Evolutionary conservation across 92 coral and sea anemone species (phyloP).

Genomic region (Desmophyllum pertusum): DNA sequence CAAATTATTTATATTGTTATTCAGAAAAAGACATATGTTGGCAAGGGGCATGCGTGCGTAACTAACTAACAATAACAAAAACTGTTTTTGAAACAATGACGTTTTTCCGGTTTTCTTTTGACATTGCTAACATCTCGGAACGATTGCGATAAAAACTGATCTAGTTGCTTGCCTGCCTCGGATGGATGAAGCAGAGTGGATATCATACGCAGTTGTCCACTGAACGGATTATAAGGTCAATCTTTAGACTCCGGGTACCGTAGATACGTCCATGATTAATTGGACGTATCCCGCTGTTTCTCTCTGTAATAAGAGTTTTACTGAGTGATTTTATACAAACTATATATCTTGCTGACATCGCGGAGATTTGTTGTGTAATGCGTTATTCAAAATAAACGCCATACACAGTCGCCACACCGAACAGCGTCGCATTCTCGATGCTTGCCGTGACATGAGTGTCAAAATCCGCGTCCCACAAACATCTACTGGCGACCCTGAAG

Average conservation of each 20-base stretch:
- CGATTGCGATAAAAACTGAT: not conserved
- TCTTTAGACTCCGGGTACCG: not conserved
- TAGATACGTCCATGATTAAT: not conserved
- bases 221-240: no score
- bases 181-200: no score
- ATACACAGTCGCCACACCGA: constrained; percentile 86
- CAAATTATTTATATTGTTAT: not conserved
- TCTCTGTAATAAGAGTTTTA: not conserved
- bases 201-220: no score
- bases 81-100: not conserved
- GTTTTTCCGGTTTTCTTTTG: not conserved
- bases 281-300: not conserved
- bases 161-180: not conserved
- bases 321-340: not conserved
- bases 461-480: constrained; percentile 84
- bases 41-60: not conserved
- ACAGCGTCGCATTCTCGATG: constrained; percentile 70
- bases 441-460: constrained; percentile 83
- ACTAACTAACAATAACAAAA: not conserved
- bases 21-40: not conserved
- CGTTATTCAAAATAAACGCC: constrained; percentile 80
- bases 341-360: not conserved
- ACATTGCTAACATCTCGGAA: not conserved
- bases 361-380: not conserved
- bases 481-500: constrained; percentile 81